Evolutionary conservation across 2,797 vertebrate species (phyloP).

Genomic region (Natrix natrix): DNA sequence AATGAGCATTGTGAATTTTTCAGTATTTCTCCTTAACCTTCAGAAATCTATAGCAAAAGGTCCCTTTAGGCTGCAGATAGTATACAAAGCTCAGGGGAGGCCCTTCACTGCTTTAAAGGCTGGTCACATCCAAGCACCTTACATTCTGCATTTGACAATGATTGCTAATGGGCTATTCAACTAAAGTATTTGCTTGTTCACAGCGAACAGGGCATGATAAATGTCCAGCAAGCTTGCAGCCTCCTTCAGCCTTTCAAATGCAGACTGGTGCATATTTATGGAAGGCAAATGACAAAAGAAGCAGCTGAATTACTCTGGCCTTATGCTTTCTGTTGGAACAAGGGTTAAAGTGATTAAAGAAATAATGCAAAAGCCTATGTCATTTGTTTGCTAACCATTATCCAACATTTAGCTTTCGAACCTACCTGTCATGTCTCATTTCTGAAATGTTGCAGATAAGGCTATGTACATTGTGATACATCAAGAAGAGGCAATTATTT

Average conservation of each 20-base stretch:
- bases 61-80: slow-evolving; percentile 58
- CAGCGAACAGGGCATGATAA: slow-evolving; percentile 78
- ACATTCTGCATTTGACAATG: slow-evolving; percentile 76
- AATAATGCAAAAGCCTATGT: slow-evolving; percentile 68
- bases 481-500: not conserved
- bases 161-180: slow-evolving; percentile 80
- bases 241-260: slow-evolving; percentile 78
- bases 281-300: slow-evolving; percentile 75
- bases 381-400: slow-evolving; percentile 69
- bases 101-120: slow-evolving; percentile 70
- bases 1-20: slow-evolving; percentile 30
- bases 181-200: slow-evolving; percentile 82
- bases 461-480: not conserved
- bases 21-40: slow-evolving; percentile 57
- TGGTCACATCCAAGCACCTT: slow-evolving; percentile 77
- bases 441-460: slow-evolving; percentile 46
- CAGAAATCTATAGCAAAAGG: slow-evolving; percentile 58
- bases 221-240: slow-evolving; percentile 79
- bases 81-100: slow-evolving; percentile 55
- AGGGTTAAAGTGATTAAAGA: slow-evolving; percentile 83
- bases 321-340: slow-evolving; percentile 71
- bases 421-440: slow-evolving; percentile 59
- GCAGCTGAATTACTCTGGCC: slow-evolving; percentile 77
- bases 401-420: slow-evolving; percentile 58
- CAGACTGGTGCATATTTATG: slow-evolving; percentile 83